Base-by-base conservation (phyloP, 2,113 vertebrate genomes). In the Microcebus griseorufus region DNA sequence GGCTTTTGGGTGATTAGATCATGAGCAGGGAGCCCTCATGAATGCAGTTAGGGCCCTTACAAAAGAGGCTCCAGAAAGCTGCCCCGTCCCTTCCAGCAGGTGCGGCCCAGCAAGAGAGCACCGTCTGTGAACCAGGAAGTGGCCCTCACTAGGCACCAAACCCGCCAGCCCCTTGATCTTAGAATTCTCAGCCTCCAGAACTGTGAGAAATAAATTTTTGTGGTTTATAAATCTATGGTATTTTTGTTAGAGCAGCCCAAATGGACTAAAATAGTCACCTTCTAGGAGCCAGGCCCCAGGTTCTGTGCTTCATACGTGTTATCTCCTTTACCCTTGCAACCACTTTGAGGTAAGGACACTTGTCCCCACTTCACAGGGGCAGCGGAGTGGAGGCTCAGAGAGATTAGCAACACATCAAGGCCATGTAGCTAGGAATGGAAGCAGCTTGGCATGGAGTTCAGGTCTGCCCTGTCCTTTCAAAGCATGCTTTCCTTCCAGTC, bases 401-500 rank as follows among this genome's bases (percentile, higher is more conserved):
- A 85, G 37, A 39, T 39, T 3, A 65, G 51, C 25, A 1, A 42
- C 29, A 5, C 23, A 69, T 34, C 39, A 16, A 32, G 42, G 22
- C 11, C 58, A n/a, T 65, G 16, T 6, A 58, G 64, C 51, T 3
- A 2, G 27, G 4, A 0, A 39, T 78, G 25, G 25, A 27, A 34
- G 39, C 1, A 2, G 42, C 42, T 27, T 12, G 29, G 72, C 4
- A 3, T 23, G 55, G 79, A 58, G 17, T 9, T 25, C 32, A 45
- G 76, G 27, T 32, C 69, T 11, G 5, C 62, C 29, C 0, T 0
- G 53, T 34, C 32, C 60, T 37, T 70, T 55, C 69, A 58, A 18
- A 64, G 48, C 0, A 0, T 0, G 32, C 0, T 12, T 64, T 37
- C 51, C 5, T 65, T 58, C 58, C 25, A 17, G 78, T 14, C 2